Conservation (phyloP, 2,888 invertebrate species). For the Meta bourneti region DNA sequence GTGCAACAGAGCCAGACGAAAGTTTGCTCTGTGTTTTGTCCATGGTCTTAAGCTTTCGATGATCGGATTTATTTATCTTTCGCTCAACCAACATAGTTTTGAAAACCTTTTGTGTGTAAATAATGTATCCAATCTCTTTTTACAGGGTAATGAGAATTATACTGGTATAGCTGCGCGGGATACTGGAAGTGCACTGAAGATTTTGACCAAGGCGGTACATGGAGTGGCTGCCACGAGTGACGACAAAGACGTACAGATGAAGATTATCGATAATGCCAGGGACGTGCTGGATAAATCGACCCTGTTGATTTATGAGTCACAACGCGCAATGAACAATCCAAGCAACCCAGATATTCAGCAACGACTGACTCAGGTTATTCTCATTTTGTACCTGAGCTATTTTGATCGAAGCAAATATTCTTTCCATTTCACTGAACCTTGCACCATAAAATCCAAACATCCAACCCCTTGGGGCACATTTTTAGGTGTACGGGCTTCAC, state of each 20-base stretch:
- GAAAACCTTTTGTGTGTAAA: too few relatives aligned
- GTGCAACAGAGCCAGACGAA: too few relatives aligned
- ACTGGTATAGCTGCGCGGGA: slow-evolving; percentile 91
- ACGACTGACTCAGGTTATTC: slow-evolving; percentile 85
- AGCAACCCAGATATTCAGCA: slow-evolving; percentile 84
- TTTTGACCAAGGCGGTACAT: slow-evolving; percentile 88
- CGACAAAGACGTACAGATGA: slow-evolving; percentile 83
- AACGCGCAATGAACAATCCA: slow-evolving; percentile 86
- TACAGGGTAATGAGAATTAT: slow-evolving; percentile 87
- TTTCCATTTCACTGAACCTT: neutral
- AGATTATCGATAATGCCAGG: slow-evolving; percentile 84
- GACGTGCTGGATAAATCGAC: slow-evolving; percentile 90
- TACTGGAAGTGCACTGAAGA: slow-evolving; percentile 88
- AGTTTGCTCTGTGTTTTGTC: too few relatives aligned
- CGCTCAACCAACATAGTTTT: too few relatives aligned
- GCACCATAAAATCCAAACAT: too few relatives aligned
- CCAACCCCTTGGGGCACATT: too few relatives aligned
- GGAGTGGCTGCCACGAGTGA: slow-evolving; percentile 88
- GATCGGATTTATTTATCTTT: too few relatives aligned
- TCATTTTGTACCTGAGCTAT: neutral
- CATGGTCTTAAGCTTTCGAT: too few relatives aligned
- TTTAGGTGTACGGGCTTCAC: too few relatives aligned
- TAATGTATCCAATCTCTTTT: neutral
- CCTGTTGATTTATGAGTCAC: slow-evolving; percentile 90
- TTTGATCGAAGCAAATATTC: neutral